Evolutionary conservation across 1,140 invertebrate genomes (phyloP), one percentile per base, ranked within the genome.

Genomic region (Sarcophaga bullata): DNA sequence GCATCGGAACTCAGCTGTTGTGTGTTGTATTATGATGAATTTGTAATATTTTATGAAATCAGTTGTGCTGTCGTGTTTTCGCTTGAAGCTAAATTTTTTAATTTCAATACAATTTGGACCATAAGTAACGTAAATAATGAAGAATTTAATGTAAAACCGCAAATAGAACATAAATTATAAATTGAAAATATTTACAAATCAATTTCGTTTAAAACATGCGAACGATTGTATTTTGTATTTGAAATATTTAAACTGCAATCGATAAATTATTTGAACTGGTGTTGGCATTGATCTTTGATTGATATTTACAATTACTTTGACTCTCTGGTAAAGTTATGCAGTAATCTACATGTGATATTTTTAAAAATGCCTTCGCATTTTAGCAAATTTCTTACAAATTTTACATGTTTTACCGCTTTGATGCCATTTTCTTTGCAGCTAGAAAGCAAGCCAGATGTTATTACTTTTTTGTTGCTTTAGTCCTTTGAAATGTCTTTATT

Each of bases 1-100:
- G 75, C 75, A 78, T 52, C 75, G 50, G 75, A 78, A 52, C 75
- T 78, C 75, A 78, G 75, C 75, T 78, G 75, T 52, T 78, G n/a
- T 78, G 15, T 52, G 48, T 78, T 78, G 48, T 52, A 17, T 78
- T 78, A 78, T 78, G 75, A 78, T 78, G 75, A 78, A 78, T 78
- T 78, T 78, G 75, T 78, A 78, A 78, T 52, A 19, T 25, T 78
- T 49, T 78, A 49, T 50, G 49, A 50, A 78, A 25, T 78, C 75
- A 78, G 75, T 50, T 78, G 17, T 78, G 15, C 73, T 49, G 46
- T 76, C 46, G 73, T 76, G 17, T 76, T 46, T 76, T 76, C 47
- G 1, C 48, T 76, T 15, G 13, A n/a, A n/a, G 54, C 54, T 4
- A 37, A 37, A 37, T 4, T 37, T 37, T 37, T 37, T 37, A 37